Conservation (phyloP, 2,113 vertebrate genomes). For the Pomatorhinus ruficollis region DNA sequence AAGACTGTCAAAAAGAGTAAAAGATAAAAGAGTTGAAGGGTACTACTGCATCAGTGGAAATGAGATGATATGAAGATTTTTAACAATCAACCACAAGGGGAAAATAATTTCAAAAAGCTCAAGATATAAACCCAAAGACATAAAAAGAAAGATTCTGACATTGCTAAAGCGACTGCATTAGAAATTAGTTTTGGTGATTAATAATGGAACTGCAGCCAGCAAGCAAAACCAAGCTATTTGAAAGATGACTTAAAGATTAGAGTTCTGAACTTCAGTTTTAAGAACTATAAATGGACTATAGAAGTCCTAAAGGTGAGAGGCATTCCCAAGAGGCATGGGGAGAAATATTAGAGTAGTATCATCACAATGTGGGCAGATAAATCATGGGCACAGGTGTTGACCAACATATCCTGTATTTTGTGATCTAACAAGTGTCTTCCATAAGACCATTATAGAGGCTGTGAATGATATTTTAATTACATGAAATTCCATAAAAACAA, state of each 20-base stretch:
- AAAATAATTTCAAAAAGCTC: background rate
- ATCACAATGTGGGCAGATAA: fast-evolving
- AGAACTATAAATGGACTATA: background rate
- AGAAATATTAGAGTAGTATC: background rate
- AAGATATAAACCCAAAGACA: background rate
- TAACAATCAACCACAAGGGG: fast-evolving
- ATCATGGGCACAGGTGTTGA: background rate
- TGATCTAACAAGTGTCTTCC: background rate
- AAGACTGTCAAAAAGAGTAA: background rate
- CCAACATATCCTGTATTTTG: background rate
- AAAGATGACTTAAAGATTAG: background rate
- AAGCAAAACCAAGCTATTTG: background rate
- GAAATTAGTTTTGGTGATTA: background rate
- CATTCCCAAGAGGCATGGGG: background rate
- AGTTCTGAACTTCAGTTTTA: background rate
- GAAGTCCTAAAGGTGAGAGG: background rate
- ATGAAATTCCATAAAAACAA: background rate
- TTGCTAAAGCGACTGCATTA: background rate
- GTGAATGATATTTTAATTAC: background rate
- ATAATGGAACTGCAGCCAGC: background rate
- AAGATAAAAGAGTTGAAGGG: background rate
- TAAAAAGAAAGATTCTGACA: background rate
- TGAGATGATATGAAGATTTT: background rate
- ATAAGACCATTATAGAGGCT: background rate
- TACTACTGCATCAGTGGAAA: background rate